Evolutionary conservation across 2,113 vertebrate genomes (phyloP), one percentile per base, ranked within the genome.

Genomic region (Eubucco bourcierii): DNA sequence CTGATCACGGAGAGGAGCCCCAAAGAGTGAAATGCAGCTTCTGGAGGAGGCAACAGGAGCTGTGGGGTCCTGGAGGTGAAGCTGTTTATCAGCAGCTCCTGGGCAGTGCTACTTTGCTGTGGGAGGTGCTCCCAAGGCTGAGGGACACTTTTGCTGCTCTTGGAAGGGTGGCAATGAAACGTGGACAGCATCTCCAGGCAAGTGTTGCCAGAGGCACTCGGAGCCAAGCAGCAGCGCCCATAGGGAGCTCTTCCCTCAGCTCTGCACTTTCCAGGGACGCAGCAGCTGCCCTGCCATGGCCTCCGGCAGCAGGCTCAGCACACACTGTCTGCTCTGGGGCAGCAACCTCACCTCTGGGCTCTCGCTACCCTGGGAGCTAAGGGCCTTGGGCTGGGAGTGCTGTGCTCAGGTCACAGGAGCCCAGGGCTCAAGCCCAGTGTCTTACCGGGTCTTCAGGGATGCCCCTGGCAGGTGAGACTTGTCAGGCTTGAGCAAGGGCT

Each of bases 381-480:
- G 4, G 4, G 73, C 78, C 82, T 52, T 80, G 72, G 79, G 90
- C 73, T 80, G 47, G 90, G 71, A 67, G 64, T 80, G 85, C 82
- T 50, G 6, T 46, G 87, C 75, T 58, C 70, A 64, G 75, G 58
- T 74, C 68, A 90, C 60, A 39, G 33, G 83, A 91, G 90, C 88
- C 73, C 76, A 72, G 33, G 90, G 92, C 93, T 91, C 52, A 28
- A 85, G 85, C 63, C 65, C 72, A 90, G 82, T 6, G 1, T 67
- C 85, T 78, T 87, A 90, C 87, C 76, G 90, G 90, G 85, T 94
- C 88, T 88, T 80, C 82, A 85, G 2, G 23, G 90, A 88, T 90
- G 41, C 90, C 92, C 94, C 90, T 94, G 5, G 13, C 74, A 95
- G 95, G 95, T 95, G 93, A 95, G 90, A 88, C 92, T 94, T 90